These are phyloP conservation scores for Craseonycteris thonglongyai DNA, from an alignment of 2,113 vertebrate species.

Conservation along the genomic window DNA sequence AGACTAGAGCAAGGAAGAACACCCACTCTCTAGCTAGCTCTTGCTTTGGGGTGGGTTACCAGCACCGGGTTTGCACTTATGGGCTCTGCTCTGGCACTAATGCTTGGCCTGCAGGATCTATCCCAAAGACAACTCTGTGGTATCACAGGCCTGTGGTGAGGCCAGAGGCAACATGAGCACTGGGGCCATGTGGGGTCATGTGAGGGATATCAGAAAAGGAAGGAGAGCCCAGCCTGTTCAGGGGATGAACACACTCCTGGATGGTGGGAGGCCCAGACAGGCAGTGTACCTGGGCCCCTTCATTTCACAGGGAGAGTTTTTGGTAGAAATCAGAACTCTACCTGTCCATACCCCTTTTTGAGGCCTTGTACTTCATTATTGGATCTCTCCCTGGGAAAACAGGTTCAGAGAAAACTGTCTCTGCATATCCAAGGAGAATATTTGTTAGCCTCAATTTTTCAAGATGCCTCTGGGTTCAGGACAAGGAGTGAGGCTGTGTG, in stretches of 20 bases:
- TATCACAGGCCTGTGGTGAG: not conserved
- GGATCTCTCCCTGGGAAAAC: not conserved
- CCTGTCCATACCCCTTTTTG: not conserved
- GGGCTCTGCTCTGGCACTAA: not conserved
- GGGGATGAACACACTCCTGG: not conserved
- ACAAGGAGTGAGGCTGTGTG: not conserved
- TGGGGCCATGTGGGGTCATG: not conserved
- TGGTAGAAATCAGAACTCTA: not conserved
- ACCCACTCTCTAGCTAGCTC: not conserved
- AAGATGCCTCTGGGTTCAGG: not conserved
- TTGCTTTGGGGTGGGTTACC: not conserved
- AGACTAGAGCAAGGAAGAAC: not conserved
- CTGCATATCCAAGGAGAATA: not conserved
- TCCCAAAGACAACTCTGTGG: not conserved
- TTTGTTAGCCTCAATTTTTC: not conserved
- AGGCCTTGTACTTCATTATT: not conserved
- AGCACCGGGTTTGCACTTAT: not conserved
- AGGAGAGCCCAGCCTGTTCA: not conserved
- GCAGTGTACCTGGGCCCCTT: not conserved
- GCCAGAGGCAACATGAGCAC: not conserved
- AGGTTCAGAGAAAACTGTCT: too few species aligned
- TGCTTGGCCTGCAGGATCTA: not conserved
- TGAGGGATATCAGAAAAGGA: not conserved
- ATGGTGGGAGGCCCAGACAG: not conserved
- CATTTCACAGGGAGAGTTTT: not conserved